phyloP scores from a whole-genome alignment of 2,888 invertebrate genomes.

The Agrotis puta region DNA sequence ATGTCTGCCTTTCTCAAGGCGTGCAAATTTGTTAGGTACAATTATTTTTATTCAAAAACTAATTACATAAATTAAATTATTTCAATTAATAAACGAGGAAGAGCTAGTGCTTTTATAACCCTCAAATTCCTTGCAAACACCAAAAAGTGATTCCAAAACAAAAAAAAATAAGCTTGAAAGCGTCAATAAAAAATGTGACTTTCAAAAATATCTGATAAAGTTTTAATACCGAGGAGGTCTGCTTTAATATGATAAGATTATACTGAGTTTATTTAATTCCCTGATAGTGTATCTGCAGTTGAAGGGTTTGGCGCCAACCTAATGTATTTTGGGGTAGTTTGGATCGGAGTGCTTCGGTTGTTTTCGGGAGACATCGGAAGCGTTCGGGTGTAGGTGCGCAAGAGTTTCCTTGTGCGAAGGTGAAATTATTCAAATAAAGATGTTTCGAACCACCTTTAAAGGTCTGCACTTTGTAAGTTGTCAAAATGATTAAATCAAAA shows the following conservation, averaged over 20 bases:
- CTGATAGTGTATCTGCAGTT: slow-evolving; percentile 61
- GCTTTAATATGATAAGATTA: slow-evolving; percentile 67
- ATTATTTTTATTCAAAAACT: too few relatives aligned
- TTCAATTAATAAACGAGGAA: too few relatives aligned
- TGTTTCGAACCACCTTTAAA: background rate
- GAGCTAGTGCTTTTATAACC: background rate
- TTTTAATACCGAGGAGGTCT: slow-evolving; percentile 42
- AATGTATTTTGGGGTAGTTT: slow-evolving; percentile 59
- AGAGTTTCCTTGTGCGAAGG: background rate
- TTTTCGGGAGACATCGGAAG: slow-evolving; percentile 14
- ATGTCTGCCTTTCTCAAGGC: too few relatives aligned
- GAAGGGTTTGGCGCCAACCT: slow-evolving; percentile 65
- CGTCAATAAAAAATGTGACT: slow-evolving; percentile 51
- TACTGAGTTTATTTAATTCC: slow-evolving; percentile 61
- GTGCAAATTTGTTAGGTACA: too few relatives aligned
- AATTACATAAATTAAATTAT: too few relatives aligned
- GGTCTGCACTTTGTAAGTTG: background rate
- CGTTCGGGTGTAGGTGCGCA: background rate
- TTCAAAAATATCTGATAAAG: slow-evolving; percentile 53
- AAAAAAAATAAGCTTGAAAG: slow-evolving; percentile 32
- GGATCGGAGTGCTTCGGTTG: slow-evolving; percentile 23
- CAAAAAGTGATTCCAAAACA: slow-evolving; percentile 15
- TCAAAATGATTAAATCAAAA: too few relatives aligned
- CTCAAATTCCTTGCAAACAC: slow-evolving; percentile 17
- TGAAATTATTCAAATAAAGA: background rate